Base-by-base conservation (phyloP, 2,113 vertebrate species). In the Parus major region DNA sequence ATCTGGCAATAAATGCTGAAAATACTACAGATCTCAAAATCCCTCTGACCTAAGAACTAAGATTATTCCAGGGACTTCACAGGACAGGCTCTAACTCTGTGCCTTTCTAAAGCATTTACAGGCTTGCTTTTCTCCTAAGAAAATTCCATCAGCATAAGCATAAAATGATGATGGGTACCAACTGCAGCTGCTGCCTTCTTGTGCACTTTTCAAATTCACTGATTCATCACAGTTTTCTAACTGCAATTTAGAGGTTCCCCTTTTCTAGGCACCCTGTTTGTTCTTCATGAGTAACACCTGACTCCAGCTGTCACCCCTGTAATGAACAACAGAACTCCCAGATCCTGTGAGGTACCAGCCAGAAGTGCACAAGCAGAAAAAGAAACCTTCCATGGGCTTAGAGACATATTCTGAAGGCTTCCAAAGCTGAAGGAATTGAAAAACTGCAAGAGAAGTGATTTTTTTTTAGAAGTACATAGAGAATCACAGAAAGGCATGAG, bases 241-340 rank as follows among this genome's bases (percentile, higher is more conserved):
- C 1, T 19, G 36, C 9, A 53, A 42, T n/a, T 65, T 3, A 46
- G 25, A 75, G 39, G 36, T 46, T 78, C 39, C 46, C 3, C 41
- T 49, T 50, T 52, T 35, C 52, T 5, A 57, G 72, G 50, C 20
- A 56, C 7, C 24, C 55, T 61, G 82, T 25, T 33, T 61, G 82
- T 25, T 33, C 35, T n/a, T n/a, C 52, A 25, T 3, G 0, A 46
- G 12, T 8, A 50, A 59, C 15, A 17, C 44, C 6, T 8, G 14
- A 6, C 7, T 10, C 8, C 1, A 1, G 59, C 24, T 70, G 3
- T 15, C 44, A 25, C 8, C 42, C 9, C 23, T 57, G 14, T 15
- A 12, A 39, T 0, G 2, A 66, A 31, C n/a, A 71, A 13, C 6
- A 5, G 4, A 6, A n/a, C 15, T 29, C 27, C 9, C 14, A 72